These are phyloP conservation scores for Phengaris alcon DNA, from an alignment of 2,888 invertebrate species.

Conservation along the genomic window DNA sequence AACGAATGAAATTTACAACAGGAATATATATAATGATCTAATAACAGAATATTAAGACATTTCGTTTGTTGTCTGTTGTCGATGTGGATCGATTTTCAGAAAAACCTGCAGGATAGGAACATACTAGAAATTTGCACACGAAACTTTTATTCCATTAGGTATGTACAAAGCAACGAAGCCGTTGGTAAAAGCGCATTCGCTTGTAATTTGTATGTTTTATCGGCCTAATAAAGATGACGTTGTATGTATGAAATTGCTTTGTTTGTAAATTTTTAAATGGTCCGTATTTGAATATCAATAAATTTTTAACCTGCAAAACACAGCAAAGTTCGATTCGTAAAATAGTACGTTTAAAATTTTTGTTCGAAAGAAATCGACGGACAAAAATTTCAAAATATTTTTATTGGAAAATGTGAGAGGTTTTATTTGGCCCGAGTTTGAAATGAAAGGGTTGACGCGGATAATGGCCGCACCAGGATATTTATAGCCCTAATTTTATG, in stretches of 20 bases:
- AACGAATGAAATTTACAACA: neutral
- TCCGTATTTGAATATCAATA: constrained; percentile 10
- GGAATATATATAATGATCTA: neutral
- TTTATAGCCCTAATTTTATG: constrained; percentile 29
- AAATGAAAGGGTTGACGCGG: constrained; percentile 11
- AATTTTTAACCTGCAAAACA: constrained; percentile 14
- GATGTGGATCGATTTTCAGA: too few species aligned
- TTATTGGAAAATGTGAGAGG: neutral
- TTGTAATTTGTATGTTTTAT: neutral
- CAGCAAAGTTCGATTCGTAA: constrained; percentile 6
- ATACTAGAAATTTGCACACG: neutral
- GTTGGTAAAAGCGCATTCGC: neutral
- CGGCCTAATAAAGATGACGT: neutral
- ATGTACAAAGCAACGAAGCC: constrained; percentile 10
- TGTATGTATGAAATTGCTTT: neutral
- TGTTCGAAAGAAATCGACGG: constrained; percentile 16
- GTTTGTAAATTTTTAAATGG: constrained; percentile 18
- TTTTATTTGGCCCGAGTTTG: neutral
- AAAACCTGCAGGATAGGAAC: neutral
- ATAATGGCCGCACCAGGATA: constrained; percentile 7
- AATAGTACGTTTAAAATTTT: constrained; percentile 10
- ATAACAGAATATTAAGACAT: too few species aligned
- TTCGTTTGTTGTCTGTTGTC: too few species aligned
- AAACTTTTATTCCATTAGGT: constrained; percentile 3
- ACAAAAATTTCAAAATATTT: constrained; percentile 15